phyloP scores from a whole-genome alignment of 2,113 vertebrate species.

The Blennius ocellaris region DNA sequence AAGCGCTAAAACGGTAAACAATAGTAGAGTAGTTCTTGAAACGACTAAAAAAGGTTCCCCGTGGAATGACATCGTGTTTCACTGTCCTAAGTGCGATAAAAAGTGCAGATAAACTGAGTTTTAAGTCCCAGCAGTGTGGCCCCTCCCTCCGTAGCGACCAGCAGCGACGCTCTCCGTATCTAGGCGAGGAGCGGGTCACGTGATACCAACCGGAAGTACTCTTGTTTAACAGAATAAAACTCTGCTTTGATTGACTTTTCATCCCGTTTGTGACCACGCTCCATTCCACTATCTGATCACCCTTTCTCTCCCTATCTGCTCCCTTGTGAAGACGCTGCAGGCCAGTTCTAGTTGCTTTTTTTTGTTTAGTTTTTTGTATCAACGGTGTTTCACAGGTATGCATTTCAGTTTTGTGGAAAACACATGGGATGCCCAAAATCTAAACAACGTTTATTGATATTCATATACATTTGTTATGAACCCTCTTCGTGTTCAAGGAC shows the following conservation, averaged over 20 bases:
- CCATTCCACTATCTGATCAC: not conserved
- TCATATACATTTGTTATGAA: no score
- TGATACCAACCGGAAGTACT: conserved; percentile 35
- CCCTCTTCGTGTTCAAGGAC: no score
- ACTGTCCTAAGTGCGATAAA: not conserved
- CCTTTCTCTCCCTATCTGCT: not conserved
- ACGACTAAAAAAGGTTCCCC: not conserved
- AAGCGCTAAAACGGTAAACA: conserved; percentile 11
- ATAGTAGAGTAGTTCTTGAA: conserved; percentile 1
- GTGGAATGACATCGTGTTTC: conserved; percentile 33
- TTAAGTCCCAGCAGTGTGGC: conserved; percentile 11
- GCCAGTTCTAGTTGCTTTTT: no score
- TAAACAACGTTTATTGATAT: no score
- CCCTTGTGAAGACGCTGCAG: no score
- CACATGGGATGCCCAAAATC: no score
- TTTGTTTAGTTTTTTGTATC: no score
- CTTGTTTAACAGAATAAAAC: conserved; percentile 66
- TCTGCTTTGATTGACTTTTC: not conserved
- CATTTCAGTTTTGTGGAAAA: no score
- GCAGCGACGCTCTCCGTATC: conserved; percentile 80
- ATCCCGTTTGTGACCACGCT: not conserved
- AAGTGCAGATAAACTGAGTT: conserved; percentile 27
- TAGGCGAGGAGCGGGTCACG: conserved; percentile 69
- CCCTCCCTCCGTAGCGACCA: conserved; percentile 68
- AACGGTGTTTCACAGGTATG: no score